Conservation (phyloP, 2,888 invertebrate species). For the Seira ritae region DNA sequence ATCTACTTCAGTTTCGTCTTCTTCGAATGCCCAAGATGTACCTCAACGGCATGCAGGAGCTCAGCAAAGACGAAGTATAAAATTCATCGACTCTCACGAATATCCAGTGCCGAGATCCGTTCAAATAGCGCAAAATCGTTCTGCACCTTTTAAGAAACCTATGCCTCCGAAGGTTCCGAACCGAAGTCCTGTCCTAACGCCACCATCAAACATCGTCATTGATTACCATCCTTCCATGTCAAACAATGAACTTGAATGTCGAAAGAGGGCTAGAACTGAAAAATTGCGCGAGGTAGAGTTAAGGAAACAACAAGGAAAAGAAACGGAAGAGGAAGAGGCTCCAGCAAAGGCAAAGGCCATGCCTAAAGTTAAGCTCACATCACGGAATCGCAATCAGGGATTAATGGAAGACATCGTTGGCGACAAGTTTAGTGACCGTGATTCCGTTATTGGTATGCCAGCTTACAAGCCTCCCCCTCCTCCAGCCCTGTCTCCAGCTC, state of each 20-base stretch:
- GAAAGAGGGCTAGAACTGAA: constrained; percentile 10
- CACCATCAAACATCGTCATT: neutral
- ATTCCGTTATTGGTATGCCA: neutral
- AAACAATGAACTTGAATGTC: constrained; percentile 23
- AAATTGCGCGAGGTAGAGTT: constrained; percentile 40
- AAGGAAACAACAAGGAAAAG: constrained; percentile 16
- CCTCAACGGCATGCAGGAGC: neutral
- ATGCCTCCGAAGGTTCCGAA: neutral
- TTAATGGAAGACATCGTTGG: constrained; percentile 43
- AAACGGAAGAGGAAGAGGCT: neutral
- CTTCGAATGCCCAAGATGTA: neutral
- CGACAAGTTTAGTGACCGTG: neutral
- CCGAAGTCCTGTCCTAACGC: neutral
- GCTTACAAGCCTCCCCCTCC: neutral
- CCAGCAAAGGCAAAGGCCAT: constrained; percentile 3
- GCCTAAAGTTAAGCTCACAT: constrained; percentile 41
- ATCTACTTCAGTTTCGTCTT: neutral
- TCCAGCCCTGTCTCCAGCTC: neutral
- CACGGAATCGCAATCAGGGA: constrained; percentile 40
- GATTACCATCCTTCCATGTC: neutral
- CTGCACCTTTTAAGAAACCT: constrained; percentile 20
- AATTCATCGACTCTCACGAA: constrained; percentile 20
- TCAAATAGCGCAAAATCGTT: constrained; percentile 19
- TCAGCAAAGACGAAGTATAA: neutral
- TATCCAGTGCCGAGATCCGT: constrained; percentile 38